Evolutionary conservation across 1,140 invertebrate genomes (phyloP), one percentile per base, ranked within the genome.

Genomic region (Centruroides vittatus): DNA sequence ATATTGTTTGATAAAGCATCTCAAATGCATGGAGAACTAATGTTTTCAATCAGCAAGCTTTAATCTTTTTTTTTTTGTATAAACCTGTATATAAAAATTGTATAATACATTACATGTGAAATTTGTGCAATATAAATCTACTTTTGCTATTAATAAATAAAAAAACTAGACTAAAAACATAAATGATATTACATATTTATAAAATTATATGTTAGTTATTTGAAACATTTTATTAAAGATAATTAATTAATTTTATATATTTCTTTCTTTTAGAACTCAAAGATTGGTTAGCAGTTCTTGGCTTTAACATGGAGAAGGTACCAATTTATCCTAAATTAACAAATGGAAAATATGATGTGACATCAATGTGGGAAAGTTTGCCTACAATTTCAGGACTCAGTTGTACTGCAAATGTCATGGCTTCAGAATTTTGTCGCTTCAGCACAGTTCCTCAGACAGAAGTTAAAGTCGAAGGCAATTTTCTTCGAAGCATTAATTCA

Each of bases 401-500:
- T 9, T 67, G 66, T 58, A 57, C 62, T 10, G 57, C 61, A 9
- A 61, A 67, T 23, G 36, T 66, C 4, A 6, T 62, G 5, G 54
- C 61, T 11, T 58, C 51, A 34, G 61, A 64, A 49, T 69, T 69
- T 49, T 54, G 59, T 41, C 52, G 63, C 11, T 61, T 66, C 12
- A 65, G 64, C 3, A 67, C 66, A 12, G 65, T 68, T 47, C 62
- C 65, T 10, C 57, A 66, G 35, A 69, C 65, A 51, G 61, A 61
- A 58, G 65, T 68, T 5, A 66, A 63, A 60, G 51, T 58, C 7
- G 58, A 47, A 34, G 57, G 53, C n/a, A 59, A 58, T 41, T 66
- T 68, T 41, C 53, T 65, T 82, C 86, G 1, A 81, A 85, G 4
- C 5, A 66, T 60, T 7, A 84, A 86, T 23, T 61, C 69, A 10